These are phyloP conservation scores for Drosophila erecta DNA, from an alignment of 1,140 invertebrate genomes.

Conservation along the genomic window DNA sequence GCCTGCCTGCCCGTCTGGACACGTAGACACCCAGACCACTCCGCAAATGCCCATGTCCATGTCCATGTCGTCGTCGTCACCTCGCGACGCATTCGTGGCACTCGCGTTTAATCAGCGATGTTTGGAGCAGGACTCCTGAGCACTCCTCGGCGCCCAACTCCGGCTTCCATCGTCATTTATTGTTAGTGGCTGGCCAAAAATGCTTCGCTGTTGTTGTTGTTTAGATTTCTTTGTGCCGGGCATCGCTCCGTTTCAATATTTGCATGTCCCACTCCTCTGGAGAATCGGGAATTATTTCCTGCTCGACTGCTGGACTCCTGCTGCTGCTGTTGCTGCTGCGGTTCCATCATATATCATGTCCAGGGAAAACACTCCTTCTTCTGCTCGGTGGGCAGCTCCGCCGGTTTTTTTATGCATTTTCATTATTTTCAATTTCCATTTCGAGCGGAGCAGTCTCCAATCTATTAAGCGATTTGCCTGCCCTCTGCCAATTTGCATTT, in stretches of 20 bases:
- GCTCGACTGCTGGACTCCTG: constrained; percentile 27
- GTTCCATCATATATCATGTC: constrained; percentile 80
- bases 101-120: constrained; percentile 60
- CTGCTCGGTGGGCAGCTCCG: neutral
- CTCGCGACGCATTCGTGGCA: constrained; percentile 77
- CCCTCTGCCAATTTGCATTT: constrained; percentile 40
- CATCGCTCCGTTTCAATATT: constrained; percentile 74
- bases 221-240: constrained; percentile 75
- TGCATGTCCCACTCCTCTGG: constrained; percentile 47
- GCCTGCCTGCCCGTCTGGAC: constrained; percentile 65
- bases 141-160: constrained; percentile 21
- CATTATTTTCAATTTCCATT: constrained; percentile 82
- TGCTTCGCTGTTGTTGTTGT: constrained; percentile 55
- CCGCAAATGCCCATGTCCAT: constrained; percentile 4
- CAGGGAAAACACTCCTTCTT: constrained; percentile 43
- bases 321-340: neutral
- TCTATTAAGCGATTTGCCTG: constrained; percentile 60
- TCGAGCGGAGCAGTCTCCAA: constrained; percentile 28
- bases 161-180: constrained; percentile 63
- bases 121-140: constrained; percentile 30
- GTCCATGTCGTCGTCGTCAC: constrained; percentile 70
- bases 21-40: constrained; percentile 46
- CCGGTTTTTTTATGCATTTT: constrained; percentile 69
- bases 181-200: constrained; percentile 67
- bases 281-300: constrained; percentile 76